phyloP scores from a whole-genome alignment of 2,113 vertebrate genomes.

The Pampusana beccarii region DNA sequence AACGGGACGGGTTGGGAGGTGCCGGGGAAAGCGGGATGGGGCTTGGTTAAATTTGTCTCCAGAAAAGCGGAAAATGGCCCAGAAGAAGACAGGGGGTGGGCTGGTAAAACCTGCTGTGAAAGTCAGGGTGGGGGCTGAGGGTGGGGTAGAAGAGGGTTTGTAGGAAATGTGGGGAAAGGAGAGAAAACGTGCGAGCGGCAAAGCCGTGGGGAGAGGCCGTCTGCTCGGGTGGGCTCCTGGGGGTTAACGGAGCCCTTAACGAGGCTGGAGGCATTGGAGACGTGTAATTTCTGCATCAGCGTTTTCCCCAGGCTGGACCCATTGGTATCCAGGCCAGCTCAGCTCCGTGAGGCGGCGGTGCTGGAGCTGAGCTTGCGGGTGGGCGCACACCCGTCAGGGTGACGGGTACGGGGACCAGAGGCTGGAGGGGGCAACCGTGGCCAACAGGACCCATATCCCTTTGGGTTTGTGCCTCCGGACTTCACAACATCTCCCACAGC shows the following conservation, averaged over 20 bases:
- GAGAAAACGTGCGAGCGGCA: rapidly evolving
- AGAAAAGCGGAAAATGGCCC: neutral
- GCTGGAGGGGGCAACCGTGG: neutral
- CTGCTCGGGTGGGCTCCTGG: rapidly evolving
- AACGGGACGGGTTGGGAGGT: neutral
- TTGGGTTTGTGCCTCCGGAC: too few species aligned
- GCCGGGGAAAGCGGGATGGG: neutral
- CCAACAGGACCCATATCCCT: too few species aligned
- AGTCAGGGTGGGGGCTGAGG: neutral
- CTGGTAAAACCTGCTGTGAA: neutral
- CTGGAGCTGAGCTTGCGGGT: rapidly evolving
- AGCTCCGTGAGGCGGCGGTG: rapidly evolving
- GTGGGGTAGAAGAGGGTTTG: neutral
- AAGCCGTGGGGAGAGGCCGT: neutral
- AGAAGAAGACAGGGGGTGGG: neutral
- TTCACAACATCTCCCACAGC: neutral
- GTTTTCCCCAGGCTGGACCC: neutral
- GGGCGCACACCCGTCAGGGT: rapidly evolving
- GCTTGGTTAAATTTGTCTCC: neutral
- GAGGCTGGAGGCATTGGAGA: neutral
- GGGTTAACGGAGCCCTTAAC: neutral
- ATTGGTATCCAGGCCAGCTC: neutral
- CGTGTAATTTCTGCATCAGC: neutral
- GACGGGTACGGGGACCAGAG: neutral
- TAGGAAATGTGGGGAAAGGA: neutral